Evolutionary conservation across 2,888 invertebrate species (phyloP), one percentile per base, ranked within the genome.

Genomic region (Imbricaverruca yamaguchii): DNA sequence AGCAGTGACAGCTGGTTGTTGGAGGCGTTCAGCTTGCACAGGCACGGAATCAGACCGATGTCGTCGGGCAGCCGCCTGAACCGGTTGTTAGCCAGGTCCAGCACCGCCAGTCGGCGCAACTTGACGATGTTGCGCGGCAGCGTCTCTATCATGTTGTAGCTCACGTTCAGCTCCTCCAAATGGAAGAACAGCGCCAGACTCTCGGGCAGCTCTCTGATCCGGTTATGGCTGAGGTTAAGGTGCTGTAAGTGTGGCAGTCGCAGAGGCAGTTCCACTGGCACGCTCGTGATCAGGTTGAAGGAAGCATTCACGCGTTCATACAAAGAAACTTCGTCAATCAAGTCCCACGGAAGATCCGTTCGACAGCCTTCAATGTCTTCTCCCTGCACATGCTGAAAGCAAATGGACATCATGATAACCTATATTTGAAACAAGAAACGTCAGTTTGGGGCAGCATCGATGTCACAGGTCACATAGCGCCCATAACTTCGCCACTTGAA

Each of bases 221-320:
- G 89, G 89, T 95, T 95, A 82, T 91, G 88, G 83, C 91, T 91
- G 82, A 94, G 87, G 88, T 94, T 91, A 80, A 95, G 88, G 77
- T 90, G 81, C 82, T 90, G 90, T 13, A 95, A 89, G 84, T 91
- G 91, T 80, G 89, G 90, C 0, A 94, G 87, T 57, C 90, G 88
- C 80, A 93, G 88, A n/a, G 82, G 81, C 2, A 83, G 82, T 65
- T 83, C 83, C 59, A 81, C 82, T 9, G 83, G 83, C 56, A 83
- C 80, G n/a, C 55, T 25, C 6, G 23, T 82, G 74, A 84, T 83
- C 77, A 83, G 82, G 80, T 84, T 84, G 81, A 84, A 84, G 65
- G 83, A 83, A 23, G 82, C 82, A 80, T 83, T 82, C 56, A 84
- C 81, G 25, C 79, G 79, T 57, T 84, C 82, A 67, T 83, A 84